Evolutionary conservation across 2,888 invertebrate species (phyloP).

Genomic region (Stenodera caucasica): DNA sequence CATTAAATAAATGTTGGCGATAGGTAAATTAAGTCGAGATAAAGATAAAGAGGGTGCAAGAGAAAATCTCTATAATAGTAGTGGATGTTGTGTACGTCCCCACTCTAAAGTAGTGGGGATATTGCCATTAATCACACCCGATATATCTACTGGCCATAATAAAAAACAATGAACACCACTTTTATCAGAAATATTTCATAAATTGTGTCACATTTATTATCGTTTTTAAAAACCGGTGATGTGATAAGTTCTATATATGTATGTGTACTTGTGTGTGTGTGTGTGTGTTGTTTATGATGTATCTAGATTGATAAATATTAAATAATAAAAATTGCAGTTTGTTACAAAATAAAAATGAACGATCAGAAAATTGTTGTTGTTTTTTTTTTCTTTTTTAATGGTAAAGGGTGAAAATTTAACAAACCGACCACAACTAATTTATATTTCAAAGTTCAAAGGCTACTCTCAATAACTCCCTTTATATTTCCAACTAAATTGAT

Average conservation of each 20-base stretch:
- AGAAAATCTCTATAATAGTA: too few relatives aligned
- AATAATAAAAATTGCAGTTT: too few relatives aligned
- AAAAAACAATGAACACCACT: slow-evolving; percentile 45
- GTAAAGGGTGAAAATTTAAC: slow-evolving; percentile 6
- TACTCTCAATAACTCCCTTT: slow-evolving; percentile 31
- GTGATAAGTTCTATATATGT: slow-evolving; percentile 26
- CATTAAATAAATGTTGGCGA: background rate
- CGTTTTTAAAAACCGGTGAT: too few relatives aligned
- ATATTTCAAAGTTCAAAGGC: slow-evolving; percentile 29
- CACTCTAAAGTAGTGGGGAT: background rate
- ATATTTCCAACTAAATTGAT: slow-evolving; percentile 31
- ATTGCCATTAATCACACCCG: slow-evolving; percentile 40
- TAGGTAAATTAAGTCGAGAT: background rate
- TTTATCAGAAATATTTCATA: slow-evolving; percentile 42
- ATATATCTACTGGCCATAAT: slow-evolving; percentile 35
- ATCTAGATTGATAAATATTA: too few relatives aligned
- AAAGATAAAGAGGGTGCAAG: too few relatives aligned
- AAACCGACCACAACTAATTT: slow-evolving; percentile 33
- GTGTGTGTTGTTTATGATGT: background rate
- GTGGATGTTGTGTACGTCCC: background rate
- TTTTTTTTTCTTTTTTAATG: too few relatives aligned
- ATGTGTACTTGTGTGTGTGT: background rate
- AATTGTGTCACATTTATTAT: slow-evolving; percentile 34
- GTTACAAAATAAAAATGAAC: too few relatives aligned
- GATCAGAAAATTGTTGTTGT: too few relatives aligned